phyloP scores from a whole-genome alignment of 2,888 invertebrate species.

The Xestia rhomboidea region DNA sequence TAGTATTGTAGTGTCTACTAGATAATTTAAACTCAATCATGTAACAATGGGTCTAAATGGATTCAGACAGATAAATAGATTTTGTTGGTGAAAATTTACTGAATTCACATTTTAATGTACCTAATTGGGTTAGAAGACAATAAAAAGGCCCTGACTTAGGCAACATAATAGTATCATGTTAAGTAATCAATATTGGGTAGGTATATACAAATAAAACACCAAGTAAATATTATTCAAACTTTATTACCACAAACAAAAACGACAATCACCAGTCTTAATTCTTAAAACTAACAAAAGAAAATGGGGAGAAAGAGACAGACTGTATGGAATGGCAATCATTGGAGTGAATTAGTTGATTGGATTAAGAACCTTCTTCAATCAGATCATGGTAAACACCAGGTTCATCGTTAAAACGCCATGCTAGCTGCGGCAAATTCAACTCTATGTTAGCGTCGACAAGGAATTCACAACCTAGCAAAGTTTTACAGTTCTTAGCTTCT shows the following conservation, averaged over 20 bases:
- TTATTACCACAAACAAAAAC: background rate
- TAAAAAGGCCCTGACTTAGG: background rate
- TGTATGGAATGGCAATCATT: background rate
- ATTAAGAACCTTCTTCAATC: slow-evolving; percentile 21
- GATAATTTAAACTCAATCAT: background rate
- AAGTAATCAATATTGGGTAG: background rate
- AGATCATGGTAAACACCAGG: slow-evolving; percentile 40
- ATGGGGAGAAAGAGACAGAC: background rate
- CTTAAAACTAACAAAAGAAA: slow-evolving; percentile 7
- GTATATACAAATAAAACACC: slow-evolving; percentile 6
- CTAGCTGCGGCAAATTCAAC: slow-evolving; percentile 63
- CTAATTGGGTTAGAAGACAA: background rate
- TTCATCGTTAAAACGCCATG: slow-evolving; percentile 53
- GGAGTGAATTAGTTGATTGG: background rate
- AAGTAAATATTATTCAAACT: background rate
- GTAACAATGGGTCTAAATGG: background rate
- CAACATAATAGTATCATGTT: background rate
- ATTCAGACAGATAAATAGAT: background rate
- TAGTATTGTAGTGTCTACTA: background rate
- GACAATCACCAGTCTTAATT: background rate
- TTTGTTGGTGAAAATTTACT: background rate
- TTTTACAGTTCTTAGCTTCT: slow-evolving; percentile 34
- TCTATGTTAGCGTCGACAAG: slow-evolving; percentile 60
- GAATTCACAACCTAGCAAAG: slow-evolving; percentile 50
- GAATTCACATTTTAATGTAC: background rate